A percentile compares a stretch with the other conserved stretches of the same genome.
Conservation (phyloP, 2,797 vertebrate species). For the Acrocephalus scirpaceus region DNA sequence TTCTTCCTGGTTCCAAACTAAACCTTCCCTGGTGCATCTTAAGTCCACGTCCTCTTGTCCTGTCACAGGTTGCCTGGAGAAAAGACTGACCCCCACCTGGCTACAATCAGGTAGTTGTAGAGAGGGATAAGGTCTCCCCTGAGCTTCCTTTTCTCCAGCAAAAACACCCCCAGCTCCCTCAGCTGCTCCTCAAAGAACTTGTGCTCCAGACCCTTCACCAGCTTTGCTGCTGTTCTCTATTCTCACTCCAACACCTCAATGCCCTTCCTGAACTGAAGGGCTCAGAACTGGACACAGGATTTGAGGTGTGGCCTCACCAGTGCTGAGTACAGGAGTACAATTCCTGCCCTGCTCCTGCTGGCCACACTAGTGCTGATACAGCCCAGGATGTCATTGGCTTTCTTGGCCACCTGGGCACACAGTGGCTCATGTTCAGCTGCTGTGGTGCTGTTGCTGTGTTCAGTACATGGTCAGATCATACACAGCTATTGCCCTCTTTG, state of each 20-base stretch:
- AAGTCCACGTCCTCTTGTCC: neutral
- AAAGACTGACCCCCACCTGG: neutral
- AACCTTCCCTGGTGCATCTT: neutral
- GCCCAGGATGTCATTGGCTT: neutral
- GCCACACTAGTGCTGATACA: accelerated
- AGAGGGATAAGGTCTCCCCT: neutral
- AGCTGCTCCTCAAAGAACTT: too few relatives aligned
- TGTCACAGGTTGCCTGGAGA: neutral
- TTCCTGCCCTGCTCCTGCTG: accelerated
- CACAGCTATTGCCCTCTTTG: neutral
- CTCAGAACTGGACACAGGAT: neutral
- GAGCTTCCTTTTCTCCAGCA: neutral
- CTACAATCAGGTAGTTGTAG: neutral
- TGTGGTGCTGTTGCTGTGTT: neutral
- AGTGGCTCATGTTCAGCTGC: accelerated
- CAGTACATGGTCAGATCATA: neutral
- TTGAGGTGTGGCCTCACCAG: accelerated
- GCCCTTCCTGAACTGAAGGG: neutral
- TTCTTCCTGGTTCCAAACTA: neutral
- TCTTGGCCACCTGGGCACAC: neutral
- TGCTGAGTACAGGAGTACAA: accelerated
- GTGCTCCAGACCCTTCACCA: neutral
- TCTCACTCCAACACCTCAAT: accelerated
- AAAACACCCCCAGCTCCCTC: neutral
- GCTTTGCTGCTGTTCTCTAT: accelerated